Evolutionary conservation across 1,140 invertebrate genomes (phyloP), one percentile per base, ranked within the genome.

Genomic region (Drosophila auraria): DNA sequence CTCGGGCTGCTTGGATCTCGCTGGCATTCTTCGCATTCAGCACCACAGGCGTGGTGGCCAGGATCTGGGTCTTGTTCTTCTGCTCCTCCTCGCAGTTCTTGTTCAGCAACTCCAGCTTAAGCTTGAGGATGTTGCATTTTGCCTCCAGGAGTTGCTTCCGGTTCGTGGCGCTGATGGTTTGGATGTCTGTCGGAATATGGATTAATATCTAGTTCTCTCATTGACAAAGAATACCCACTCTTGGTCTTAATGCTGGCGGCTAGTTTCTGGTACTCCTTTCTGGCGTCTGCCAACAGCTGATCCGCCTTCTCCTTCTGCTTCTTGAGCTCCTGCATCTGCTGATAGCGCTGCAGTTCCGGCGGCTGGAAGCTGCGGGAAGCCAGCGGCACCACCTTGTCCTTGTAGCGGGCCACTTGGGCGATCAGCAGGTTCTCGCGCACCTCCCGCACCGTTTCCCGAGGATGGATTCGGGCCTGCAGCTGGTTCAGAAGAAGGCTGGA

Each of bases 351-450:
- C 45, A 92, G 56, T 53, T 91, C 69, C 23, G 68, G 70, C 4
- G 92, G 91, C 51, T 89, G 66, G 49, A 87, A 83, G 17, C 72
- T 79, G 27, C 89, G 60, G 12, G 69, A 68, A 11, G 74, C 83
- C 50, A 69, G 63, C 6, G 91, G 74, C 20, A 92, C 63, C 25
- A 90, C 56, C 30, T 82, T 91, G 7, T 66, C 79, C 25, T 89
- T 84, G 14, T 78, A 30, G 5, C 79, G 66, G 5, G 58, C 63
- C 51, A 92, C 59, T 63, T 91, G 72, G 17, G 78, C 57, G 40
- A 91, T 80, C 4, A 92, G 74, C 9, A 91, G 64, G 61, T 91
- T 92, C 30, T 91, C 75, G 4, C 82, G 79, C 17, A 91, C 65
- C 20, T 79, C 77, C 12, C 74, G 57, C 2, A 91, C 91, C 25